phyloP scores from a whole-genome alignment of 1,140 invertebrate species.

The Ips typographus region DNA sequence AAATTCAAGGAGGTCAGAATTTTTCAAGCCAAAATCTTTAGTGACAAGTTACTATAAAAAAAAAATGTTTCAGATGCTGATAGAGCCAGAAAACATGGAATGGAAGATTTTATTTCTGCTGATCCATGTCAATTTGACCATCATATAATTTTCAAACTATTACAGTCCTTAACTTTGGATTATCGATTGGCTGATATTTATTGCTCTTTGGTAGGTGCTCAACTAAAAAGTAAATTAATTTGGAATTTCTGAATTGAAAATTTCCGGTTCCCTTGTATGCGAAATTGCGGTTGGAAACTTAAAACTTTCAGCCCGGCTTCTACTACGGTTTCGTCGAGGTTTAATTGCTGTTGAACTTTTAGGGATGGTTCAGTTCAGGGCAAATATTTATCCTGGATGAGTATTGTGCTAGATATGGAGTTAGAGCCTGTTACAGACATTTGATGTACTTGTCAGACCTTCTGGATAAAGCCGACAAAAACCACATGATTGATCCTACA shows the following conservation, averaged over 20 bases:
- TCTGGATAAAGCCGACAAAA: conserved; percentile 92
- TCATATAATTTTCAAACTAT: conserved; percentile 83
- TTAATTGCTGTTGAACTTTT: conserved; percentile 34
- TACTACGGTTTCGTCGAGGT: neutral
- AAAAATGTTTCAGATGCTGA: conserved; percentile 75
- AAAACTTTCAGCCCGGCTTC: neutral
- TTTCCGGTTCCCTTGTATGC: no score
- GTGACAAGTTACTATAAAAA: neutral
- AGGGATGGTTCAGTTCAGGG: conserved; percentile 99
- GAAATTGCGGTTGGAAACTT: no score
- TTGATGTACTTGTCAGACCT: conserved; percentile 95
- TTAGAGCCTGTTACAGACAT: conserved; percentile 94
- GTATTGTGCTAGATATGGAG: conserved; percentile 96
- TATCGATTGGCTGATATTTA: conserved; percentile 96
- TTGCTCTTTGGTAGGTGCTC: conserved; percentile 81
- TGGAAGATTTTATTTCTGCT: conserved; percentile 98
- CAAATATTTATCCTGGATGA: conserved; percentile 98
- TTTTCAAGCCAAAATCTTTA: neutral
- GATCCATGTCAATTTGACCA: conserved; percentile 98
- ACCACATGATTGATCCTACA: conserved; percentile 95
- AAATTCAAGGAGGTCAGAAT: conserved; percentile 80
- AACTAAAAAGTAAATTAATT: no score
- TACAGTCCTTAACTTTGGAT: conserved; percentile 92
- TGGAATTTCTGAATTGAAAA: no score
- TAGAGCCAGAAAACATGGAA: conserved; percentile 94